These are phyloP conservation scores for Ramphastos sulfuratus DNA, from an alignment of 2,113 vertebrate genomes.

Conservation along the genomic window DNA sequence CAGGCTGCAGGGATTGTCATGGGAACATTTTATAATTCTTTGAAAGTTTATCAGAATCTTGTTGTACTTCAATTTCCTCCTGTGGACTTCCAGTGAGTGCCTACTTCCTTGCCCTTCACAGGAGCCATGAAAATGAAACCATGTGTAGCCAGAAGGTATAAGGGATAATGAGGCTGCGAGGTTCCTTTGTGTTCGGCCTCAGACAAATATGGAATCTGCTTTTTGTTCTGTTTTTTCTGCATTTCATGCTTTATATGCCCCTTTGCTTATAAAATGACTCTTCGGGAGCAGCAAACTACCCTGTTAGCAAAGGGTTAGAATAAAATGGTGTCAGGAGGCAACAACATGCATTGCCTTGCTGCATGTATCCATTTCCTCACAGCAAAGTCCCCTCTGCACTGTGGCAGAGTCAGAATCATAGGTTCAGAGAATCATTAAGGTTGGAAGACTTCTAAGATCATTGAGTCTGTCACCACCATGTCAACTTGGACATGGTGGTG, in stretches of 20 bases:
- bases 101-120: neutral
- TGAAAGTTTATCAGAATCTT: neutral
- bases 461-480: too few relatives aligned
- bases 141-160: neutral
- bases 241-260: neutral
- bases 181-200: neutral
- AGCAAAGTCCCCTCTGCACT: neutral
- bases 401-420: neutral
- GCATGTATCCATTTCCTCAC: fast-evolving
- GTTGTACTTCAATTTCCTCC: neutral
- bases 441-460: too few relatives aligned
- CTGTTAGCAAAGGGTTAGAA: neutral
- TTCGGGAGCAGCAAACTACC: neutral
- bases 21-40: neutral
- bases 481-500: too few relatives aligned
- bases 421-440: too few relatives aligned
- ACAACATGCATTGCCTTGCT: neutral
- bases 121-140: neutral
- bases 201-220: neutral
- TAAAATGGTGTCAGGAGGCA: neutral
- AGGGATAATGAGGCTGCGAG: neutral
- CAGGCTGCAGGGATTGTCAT: neutral
- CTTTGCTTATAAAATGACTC: neutral
- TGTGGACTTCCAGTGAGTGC: fast-evolving
- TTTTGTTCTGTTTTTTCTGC: neutral